Evolutionary conservation across 2,797 vertebrate species (phyloP), one percentile per base, ranked within the genome.

Genomic region (Crenichthys baileyi): DNA sequence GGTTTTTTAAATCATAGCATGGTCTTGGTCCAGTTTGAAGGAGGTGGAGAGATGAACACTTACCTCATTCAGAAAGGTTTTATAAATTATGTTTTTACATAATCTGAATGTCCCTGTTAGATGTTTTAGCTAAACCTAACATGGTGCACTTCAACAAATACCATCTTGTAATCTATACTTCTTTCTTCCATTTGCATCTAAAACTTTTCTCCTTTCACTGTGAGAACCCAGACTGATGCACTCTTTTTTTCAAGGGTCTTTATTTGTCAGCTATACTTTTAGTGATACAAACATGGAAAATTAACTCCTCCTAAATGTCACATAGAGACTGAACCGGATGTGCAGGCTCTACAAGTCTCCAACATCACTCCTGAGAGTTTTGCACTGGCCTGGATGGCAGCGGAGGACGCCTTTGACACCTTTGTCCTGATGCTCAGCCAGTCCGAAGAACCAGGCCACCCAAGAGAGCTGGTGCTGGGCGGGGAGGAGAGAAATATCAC

Each of bases 381-480:
- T 95, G 96, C 91, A 74, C 93, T 99, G 85, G 95, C 96, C 86
- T 99, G 98, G 98, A 95, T 90, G 53, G 96, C 98, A 4, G 97
- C 98, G 61, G 97, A 98, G 2, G 96, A 95, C 36, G 80, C 94
- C 92, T 98, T 99, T 89, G 96, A 98, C 94, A 97, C 95, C 72
- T 99, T 99, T 95, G 94, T 97, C 82, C 89, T 99, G 91, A 98
- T 96, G 96, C 92, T 98, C 90, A 95, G 95, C 92, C 95, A 97
- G 81, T 86, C 92, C 24, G 94, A 95, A 67, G 94, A 85, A 88
- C 92, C 92, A 15, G 93, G 91, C 70, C 94, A 95, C 72, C 96
- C 96, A 0, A 93, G 91, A 91, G 97, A 97, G 89, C 93, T 97
- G 77, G 97, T 94, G 78, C 87, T 98, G 41, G 91, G 93, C 48